phyloP scores from a whole-genome alignment of 2,113 vertebrate species.

The Pterophyllum scalare region DNA sequence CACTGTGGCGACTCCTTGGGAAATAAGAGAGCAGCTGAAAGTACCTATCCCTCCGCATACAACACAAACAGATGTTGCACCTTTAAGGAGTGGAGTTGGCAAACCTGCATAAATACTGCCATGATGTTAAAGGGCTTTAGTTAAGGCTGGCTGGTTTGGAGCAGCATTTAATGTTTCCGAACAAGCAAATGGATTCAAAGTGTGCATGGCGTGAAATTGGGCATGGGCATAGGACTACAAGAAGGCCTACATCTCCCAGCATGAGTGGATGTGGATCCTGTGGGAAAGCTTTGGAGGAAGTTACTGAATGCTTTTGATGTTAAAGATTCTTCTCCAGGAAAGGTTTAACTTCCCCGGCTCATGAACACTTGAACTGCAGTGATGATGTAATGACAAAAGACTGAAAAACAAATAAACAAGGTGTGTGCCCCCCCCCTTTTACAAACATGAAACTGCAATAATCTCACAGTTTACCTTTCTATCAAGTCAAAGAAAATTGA shows the following conservation, averaged over 20 bases:
- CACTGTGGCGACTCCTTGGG: background rate
- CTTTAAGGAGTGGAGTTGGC: background rate
- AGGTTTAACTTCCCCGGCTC: background rate
- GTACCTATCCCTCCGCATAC: background rate
- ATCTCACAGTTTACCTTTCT: background rate
- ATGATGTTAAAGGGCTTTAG: accelerated
- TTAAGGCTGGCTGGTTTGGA: background rate
- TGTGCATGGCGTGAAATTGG: background rate
- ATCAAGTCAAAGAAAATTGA: background rate
- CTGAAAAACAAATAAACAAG: background rate
- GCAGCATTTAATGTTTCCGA: background rate
- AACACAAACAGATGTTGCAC: background rate
- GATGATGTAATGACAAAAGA: background rate
- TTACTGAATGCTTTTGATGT: background rate
- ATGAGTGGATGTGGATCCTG: background rate
- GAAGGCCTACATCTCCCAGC: background rate
- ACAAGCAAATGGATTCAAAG: background rate
- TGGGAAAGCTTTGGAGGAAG: background rate
- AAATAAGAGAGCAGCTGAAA: background rate
- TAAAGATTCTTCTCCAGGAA: background rate
- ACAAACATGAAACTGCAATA: accelerated
- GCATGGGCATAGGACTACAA: background rate
- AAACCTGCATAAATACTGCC: background rate
- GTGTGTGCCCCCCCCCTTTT: too few relatives aligned
- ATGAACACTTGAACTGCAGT: background rate